Conservation (phyloP, 30 jellyfish, hydroid and myxozoan species). For the Aurelia sp. region DNA sequence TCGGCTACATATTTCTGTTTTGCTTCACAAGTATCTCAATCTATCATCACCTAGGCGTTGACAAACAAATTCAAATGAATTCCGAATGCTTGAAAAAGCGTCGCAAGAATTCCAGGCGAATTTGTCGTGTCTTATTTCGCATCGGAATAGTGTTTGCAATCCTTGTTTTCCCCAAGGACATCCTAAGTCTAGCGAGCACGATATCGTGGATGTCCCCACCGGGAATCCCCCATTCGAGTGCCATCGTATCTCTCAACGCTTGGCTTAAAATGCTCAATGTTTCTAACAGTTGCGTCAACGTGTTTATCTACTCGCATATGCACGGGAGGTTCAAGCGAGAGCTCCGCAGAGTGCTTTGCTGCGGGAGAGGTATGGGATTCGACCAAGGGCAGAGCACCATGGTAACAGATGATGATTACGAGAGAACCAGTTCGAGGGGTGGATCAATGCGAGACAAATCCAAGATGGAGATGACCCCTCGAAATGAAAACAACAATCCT, state of each 20-base stretch:
- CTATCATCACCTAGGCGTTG: not conserved
- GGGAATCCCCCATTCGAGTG: constrained; percentile 40
- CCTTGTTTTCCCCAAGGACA: constrained; percentile 87
- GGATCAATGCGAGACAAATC: not conserved
- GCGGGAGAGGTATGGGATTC: not conserved
- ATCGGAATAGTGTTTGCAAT: constrained; percentile 73
- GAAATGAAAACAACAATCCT: not conserved
- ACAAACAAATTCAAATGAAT: not conserved
- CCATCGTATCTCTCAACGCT: constrained; percentile 48
- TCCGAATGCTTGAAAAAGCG: constrained; percentile 14
- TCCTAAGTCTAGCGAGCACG: constrained; percentile 53
- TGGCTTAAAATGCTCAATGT: constrained; percentile 88
- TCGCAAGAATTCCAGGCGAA: constrained; percentile 48
- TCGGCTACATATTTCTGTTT: constrained; percentile 23
- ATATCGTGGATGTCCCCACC: constrained; percentile 74
- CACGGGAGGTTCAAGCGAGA: constrained; percentile 62
- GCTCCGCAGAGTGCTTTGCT: constrained; percentile 16
- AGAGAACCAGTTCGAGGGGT: not conserved
- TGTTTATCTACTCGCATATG: constrained; percentile 90
- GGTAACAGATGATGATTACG: constrained; percentile 13
- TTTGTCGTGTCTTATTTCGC: constrained; percentile 48
- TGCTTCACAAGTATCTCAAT: constrained; percentile 33
- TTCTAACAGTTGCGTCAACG: constrained; percentile 92
- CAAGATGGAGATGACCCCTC: not conserved
- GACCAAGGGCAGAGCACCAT: not conserved